phyloP scores from a whole-genome alignment of 1,140 invertebrate genomes.

The Drosophila persimilis region DNA sequence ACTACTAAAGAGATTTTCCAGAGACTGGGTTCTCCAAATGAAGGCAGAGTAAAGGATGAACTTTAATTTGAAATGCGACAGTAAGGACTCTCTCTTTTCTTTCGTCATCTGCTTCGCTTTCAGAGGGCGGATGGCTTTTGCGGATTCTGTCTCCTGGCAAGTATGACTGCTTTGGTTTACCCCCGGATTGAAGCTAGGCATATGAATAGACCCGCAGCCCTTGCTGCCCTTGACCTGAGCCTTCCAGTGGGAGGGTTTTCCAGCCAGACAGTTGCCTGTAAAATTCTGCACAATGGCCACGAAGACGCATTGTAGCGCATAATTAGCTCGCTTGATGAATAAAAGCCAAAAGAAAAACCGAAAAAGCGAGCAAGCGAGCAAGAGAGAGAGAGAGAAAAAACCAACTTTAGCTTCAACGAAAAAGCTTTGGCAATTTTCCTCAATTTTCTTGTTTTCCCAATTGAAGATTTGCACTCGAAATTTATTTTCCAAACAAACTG shows the following conservation, averaged over 20 bases:
- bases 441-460: constrained; percentile 40
- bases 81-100: constrained; percentile 4
- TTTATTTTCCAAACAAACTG: constrained; percentile 63
- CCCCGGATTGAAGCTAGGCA: background rate
- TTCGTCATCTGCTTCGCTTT: background rate
- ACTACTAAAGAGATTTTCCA: background rate
- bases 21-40: background rate
- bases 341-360: constrained; percentile 28
- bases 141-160: constrained; percentile 4
- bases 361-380: background rate
- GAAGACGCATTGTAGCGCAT: constrained; percentile 73
- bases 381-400: constrained; percentile 15
- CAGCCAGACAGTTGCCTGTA: constrained; percentile 18
- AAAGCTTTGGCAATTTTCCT: constrained; percentile 38
- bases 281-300: constrained; percentile 59
- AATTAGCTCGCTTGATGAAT: constrained; percentile 75
- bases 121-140: constrained; percentile 7
- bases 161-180: constrained; percentile 5
- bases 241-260: constrained; percentile 6
- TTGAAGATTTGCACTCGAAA: constrained; percentile 70
- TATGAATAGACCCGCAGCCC: constrained; percentile 30
- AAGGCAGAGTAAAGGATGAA: background rate
- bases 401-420: constrained; percentile 29
- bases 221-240: constrained; percentile 40
- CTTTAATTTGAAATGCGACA: constrained; percentile 45